These are phyloP conservation scores for Leucoma salicis DNA, from an alignment of 2,888 invertebrate genomes.

Conservation along the genomic window DNA sequence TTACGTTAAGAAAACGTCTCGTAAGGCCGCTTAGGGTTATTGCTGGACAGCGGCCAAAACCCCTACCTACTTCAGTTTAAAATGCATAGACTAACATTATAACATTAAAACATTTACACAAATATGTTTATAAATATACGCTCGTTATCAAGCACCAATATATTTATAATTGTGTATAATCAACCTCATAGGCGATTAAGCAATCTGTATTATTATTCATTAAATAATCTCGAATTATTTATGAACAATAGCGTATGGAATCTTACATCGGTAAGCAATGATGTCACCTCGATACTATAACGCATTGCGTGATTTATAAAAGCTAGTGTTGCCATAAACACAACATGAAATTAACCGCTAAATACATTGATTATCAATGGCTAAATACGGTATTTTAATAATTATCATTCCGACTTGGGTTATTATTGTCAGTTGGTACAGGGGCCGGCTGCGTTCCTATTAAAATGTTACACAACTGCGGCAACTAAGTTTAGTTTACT, in stretches of 20 bases:
- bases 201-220: not conserved
- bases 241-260: constrained; percentile 16
- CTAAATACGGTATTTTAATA: constrained; percentile 49
- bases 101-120: constrained; percentile 10
- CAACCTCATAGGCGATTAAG: not conserved
- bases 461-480: constrained; percentile 36
- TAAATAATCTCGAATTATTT: not conserved
- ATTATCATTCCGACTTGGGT: constrained; percentile 44
- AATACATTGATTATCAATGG: constrained; percentile 43
- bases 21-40: constrained; percentile 38
- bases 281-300: constrained; percentile 33
- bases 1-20: constrained; percentile 32
- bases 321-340: constrained; percentile 39
- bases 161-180: no score
- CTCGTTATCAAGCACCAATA: not conserved
- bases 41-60: constrained; percentile 48
- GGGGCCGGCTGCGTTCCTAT: constrained; percentile 34
- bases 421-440: constrained; percentile 32
- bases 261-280: constrained; percentile 26
- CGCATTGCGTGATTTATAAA: constrained; percentile 17
- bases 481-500: constrained; percentile 26
- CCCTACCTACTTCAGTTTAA: constrained; percentile 47
- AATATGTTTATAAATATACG: not conserved
- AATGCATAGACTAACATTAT: constrained; percentile 51
- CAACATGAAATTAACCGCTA: constrained; percentile 40